Evolutionary conservation across 1,140 invertebrate genomes (phyloP).

Genomic region (Araneus ventricosus): DNA sequence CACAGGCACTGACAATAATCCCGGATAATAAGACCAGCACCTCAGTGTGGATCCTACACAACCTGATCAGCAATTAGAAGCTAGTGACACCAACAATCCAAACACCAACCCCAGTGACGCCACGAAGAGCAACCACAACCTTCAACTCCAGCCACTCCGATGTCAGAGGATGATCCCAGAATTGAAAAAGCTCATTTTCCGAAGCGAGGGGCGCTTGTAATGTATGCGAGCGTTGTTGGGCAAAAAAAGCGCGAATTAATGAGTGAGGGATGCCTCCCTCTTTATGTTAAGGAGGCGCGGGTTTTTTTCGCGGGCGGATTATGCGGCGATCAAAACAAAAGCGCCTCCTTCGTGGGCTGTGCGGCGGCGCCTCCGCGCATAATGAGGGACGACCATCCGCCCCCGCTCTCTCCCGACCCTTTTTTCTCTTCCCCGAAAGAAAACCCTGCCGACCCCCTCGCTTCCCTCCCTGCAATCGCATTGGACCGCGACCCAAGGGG

Average conservation of each 20-base stretch:
- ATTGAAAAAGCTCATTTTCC: constrained; percentile 14
- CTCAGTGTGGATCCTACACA: no score
- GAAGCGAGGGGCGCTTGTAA: constrained; percentile 8
- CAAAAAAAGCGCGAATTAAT: constrained; percentile 57
- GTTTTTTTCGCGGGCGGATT: constrained; percentile 43
- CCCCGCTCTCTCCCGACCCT: constrained; percentile 41
- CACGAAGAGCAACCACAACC: neutral
- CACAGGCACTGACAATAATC: no score
- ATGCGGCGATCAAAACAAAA: constrained; percentile 64
- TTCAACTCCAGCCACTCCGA: neutral
- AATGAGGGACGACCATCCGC: constrained; percentile 53
- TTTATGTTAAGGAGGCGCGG: constrained; percentile 63
- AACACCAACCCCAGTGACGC: neutral
- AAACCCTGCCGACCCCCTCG: neutral
- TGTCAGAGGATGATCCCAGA: neutral
- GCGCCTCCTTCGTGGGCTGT: constrained; percentile 47
- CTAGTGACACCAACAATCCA: neutral
- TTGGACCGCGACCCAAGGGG: neutral
- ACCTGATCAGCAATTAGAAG: no score
- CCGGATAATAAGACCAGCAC: no score
- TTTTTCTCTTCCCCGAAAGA: neutral
- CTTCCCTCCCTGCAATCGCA: neutral
- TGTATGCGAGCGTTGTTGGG: constrained; percentile 33
- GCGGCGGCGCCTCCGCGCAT: constrained; percentile 42
- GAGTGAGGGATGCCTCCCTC: constrained; percentile 49